Percentiles rank a stretch among this genome's conserved stretches.
Evolutionary conservation across 2,113 vertebrate genomes (phyloP).

Genomic region (Zosterops borbonicus): DNA sequence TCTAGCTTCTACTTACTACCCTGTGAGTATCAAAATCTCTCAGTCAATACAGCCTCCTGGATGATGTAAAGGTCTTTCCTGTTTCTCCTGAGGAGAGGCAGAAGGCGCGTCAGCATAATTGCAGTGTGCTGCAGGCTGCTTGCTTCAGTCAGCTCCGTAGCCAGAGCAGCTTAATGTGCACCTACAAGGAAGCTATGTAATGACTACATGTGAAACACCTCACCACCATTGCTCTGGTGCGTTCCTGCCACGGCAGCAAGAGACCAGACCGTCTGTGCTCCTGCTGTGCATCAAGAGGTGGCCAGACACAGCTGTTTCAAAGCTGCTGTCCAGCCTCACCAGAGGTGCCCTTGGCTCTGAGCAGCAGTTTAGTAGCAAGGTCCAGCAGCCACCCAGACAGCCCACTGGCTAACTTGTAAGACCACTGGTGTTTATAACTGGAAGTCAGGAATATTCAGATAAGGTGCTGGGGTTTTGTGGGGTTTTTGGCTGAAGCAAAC

Average conservation of each 20-base stretch:
- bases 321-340: not conserved
- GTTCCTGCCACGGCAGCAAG: not conserved
- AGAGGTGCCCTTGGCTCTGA: not conserved
- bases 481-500: not conserved
- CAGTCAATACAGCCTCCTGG: not conserved
- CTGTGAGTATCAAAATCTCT: not conserved
- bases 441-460: not conserved
- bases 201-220: not conserved
- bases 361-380: not conserved
- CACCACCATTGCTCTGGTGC: accelerated
- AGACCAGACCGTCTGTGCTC: not conserved
- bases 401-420: not conserved
- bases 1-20: not conserved
- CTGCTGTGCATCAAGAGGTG: not conserved
- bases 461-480: not conserved
- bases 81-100: slow-evolving; percentile 3
- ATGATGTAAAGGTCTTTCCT: slow-evolving; percentile 30
- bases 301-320: not conserved
- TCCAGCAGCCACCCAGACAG: not conserved
- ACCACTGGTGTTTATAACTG: not conserved
- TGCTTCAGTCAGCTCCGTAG: not conserved
- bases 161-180: not conserved
- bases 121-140: not conserved
- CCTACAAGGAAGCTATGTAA: not conserved
- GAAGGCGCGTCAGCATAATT: not conserved